Conservation (phyloP, 2,888 invertebrate species). For the Apoda limacodes region DNA sequence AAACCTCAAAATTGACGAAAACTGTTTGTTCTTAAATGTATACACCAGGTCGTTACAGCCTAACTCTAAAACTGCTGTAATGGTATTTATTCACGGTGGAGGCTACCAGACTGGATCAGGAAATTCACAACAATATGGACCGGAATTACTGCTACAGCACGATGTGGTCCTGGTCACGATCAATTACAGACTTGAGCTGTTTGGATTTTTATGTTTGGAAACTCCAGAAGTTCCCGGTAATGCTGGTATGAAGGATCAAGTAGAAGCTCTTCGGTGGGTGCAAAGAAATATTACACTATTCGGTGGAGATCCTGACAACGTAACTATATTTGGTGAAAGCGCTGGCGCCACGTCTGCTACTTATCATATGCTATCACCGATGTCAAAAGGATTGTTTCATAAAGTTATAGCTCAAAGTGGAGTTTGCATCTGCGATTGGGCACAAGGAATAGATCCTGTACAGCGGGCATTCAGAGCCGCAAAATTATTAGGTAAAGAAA, state of each 20-base stretch:
- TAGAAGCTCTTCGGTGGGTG: slow-evolving; percentile 30
- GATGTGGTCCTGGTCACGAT: too few relatives aligned
- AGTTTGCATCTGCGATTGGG: slow-evolving; percentile 18
- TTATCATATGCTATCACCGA: slow-evolving; percentile 33
- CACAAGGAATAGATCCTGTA: slow-evolving; percentile 9
- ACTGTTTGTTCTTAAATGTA: too few relatives aligned
- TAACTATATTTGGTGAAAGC: slow-evolving; percentile 37
- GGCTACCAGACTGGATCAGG: slow-evolving; percentile 26
- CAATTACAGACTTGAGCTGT: slow-evolving; percentile 23
- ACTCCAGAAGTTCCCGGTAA: slow-evolving; percentile 41
- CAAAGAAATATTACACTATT: slow-evolving; percentile 37
- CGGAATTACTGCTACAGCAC: slow-evolving; percentile 28
- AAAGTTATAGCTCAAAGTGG: slow-evolving; percentile 25
- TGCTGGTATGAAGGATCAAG: slow-evolving; percentile 47
- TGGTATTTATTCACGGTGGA: slow-evolving; percentile 34
- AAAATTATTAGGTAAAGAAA: slow-evolving; percentile 22
- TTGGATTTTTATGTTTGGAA: slow-evolving; percentile 42
- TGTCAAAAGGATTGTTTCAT: slow-evolving; percentile 31
- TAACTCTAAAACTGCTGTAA: slow-evolving; percentile 24
- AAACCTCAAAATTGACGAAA: slow-evolving; percentile 21
- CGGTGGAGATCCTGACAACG: slow-evolving; percentile 41
- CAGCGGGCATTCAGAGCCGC: slow-evolving; percentile 19
- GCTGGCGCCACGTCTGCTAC: slow-evolving; percentile 38
- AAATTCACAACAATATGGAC: slow-evolving; percentile 23
- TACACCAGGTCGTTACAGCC: slow-evolving; percentile 19